These are phyloP conservation scores for Hephaestus fuliginosus DNA, from an alignment of 2,797 vertebrate species.

Conservation along the genomic window DNA sequence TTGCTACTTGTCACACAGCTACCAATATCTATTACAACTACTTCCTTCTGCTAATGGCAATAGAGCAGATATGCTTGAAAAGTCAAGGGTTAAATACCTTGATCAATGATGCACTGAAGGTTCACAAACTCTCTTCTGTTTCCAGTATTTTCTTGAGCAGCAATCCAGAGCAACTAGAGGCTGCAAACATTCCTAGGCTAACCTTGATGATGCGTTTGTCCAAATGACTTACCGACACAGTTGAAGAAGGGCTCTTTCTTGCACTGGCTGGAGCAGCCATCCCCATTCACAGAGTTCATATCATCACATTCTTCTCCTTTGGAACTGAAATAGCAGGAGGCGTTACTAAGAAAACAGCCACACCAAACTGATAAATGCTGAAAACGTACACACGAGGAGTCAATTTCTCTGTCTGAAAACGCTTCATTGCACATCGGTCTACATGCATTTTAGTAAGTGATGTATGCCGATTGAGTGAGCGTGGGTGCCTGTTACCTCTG, in stretches of 20 bases:
- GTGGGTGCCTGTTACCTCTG: conserved; percentile 87
- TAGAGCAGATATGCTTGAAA: not conserved
- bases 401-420: not conserved
- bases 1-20: not conserved
- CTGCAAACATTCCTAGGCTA: not conserved
- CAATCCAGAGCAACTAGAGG: not conserved
- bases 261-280: conserved; percentile 97
- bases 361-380: conserved; percentile 20
- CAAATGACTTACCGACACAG: conserved; percentile 91
- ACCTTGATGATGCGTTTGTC: not conserved
- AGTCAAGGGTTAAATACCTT: conserved; percentile 7
- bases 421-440: not conserved
- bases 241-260: conserved; percentile 95
- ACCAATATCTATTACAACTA: not conserved
- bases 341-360: conserved; percentile 31
- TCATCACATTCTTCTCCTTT: conserved; percentile 97
- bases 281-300: conserved; percentile 94
- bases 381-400: not conserved
- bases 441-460: not conserved
- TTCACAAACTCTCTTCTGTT: conserved; percentile 2
- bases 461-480: not conserved
- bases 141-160: conserved; percentile 5
- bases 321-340: conserved; percentile 82
- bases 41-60: not conserved
- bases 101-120: not conserved